Conservation (phyloP, 2,888 invertebrate genomes). For the Drosophila flavopinicola region DNA sequence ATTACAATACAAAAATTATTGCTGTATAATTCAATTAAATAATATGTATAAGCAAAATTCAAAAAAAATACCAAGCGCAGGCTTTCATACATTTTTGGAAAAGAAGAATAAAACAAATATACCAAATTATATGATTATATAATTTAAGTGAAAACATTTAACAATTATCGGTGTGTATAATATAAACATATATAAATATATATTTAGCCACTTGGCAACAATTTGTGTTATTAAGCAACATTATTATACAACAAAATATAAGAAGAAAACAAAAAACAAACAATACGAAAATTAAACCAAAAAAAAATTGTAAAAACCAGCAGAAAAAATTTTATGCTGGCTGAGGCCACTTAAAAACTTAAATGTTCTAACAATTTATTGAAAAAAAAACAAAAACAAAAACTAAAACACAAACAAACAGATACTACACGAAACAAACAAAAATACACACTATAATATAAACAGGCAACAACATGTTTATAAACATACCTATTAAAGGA, state of each 20-base stretch:
- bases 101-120: constrained; percentile 19
- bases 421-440: constrained; percentile 24
- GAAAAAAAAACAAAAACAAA: constrained; percentile 13
- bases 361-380: constrained; percentile 48
- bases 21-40: constrained; percentile 51
- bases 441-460: constrained; percentile 41
- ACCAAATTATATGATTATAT: constrained; percentile 26
- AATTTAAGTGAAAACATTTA: constrained; percentile 50
- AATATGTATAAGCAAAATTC: constrained; percentile 33
- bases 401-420: constrained; percentile 3
- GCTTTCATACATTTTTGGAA: constrained; percentile 82
- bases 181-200: constrained; percentile 38
- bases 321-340: constrained; percentile 78
- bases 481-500: constrained; percentile 78
- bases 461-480: constrained; percentile 42
- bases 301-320: constrained; percentile 75
- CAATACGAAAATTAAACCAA: constrained; percentile 39
- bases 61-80: constrained; percentile 59
- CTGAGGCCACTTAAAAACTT: constrained; percentile 72
- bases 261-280: constrained; percentile 34
- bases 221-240: constrained; percentile 62
- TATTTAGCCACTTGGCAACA: constrained; percentile 71
- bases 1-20: constrained; percentile 22
- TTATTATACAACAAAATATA: constrained; percentile 12
- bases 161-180: constrained; percentile 69